Base-by-base conservation (phyloP, 92 coral and sea anemone species). In the Blastomussa wellsi region DNA sequence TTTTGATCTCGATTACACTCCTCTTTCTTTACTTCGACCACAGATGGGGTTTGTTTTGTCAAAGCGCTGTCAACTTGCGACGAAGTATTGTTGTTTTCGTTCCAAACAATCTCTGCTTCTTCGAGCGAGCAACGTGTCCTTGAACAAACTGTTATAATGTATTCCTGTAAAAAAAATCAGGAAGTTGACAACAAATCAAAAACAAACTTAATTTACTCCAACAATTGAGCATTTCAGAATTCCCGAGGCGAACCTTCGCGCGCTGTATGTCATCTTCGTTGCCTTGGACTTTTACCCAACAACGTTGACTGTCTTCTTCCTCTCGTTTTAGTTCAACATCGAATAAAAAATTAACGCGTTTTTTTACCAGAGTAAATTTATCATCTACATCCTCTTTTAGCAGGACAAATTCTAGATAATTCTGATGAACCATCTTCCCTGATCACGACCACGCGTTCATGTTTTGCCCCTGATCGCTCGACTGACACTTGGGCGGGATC, bases 101-200 rank as follows among this genome's bases (percentile, higher is more conserved):
- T 65, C 24, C 77, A 67, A 59, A 79, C 86, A 36, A 67, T 64
- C 37, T 36, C 85, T 51, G 84, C 83, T 72, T 76, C 76, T 22
- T 68, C 77, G 32, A 68, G 51, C 12, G 79, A 26, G 20, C 53
- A 47, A n/a, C 64, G 41, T 32, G 80, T 57, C 68, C 74, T 33
- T 67, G 89, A 42, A 79, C 95, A 94, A 29, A 92, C 94, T 9
- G 89, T 93, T 42, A 89, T 90, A 77, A 94, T 90, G 64, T 94
- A 94, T 66, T 94, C 95, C 98, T 94, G 76, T 60, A 82, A 87
- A 87, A 82, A 90, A 88, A 92, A 76, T 87, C 82, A 53, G 33
- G 17, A 57, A 2, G 78, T 77, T 77, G 49, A 59, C 69, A 16
- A 60, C 36, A 74, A 28, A 8, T 74, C 36, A 79, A 79, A 79